Conservation (phyloP, 2,113 vertebrate genomes). For the Hippopotamus amphibius region DNA sequence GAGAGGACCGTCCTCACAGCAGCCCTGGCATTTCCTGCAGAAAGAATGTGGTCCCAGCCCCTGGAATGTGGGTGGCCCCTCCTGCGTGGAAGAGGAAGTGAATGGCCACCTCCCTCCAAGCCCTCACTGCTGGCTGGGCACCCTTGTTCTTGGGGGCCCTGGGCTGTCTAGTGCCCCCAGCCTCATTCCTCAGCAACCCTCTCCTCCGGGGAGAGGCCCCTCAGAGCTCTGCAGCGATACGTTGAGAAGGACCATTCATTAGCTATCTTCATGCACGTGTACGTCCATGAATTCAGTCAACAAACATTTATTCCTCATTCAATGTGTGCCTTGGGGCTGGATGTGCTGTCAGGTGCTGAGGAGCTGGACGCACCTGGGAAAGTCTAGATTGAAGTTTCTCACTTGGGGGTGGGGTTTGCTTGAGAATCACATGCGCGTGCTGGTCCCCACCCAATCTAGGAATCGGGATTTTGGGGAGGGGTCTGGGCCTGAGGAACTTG, state of each 20-base stretch:
- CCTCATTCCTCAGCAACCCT: background rate
- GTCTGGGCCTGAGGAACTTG: background rate
- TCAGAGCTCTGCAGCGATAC: background rate
- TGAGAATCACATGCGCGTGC: background rate
- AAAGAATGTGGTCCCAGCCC: background rate
- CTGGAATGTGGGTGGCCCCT: slow-evolving; percentile 50
- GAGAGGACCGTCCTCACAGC: fast-evolving
- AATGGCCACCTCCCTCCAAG: background rate
- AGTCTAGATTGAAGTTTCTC: background rate
- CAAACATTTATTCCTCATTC: background rate
- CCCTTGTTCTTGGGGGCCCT: background rate
- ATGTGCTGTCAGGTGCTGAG: background rate
- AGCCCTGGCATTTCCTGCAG: slow-evolving; percentile 45
- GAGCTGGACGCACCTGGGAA: background rate
- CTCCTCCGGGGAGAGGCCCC: background rate
- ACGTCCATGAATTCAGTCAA: background rate
- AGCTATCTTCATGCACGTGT: background rate
- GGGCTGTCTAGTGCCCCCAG: too few relatives aligned
- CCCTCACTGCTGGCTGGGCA: background rate
- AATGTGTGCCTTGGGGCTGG: background rate
- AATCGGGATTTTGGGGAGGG: background rate
- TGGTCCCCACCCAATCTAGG: background rate
- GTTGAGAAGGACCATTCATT: background rate
- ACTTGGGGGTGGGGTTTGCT: background rate
- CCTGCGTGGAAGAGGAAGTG: slow-evolving; percentile 22